Evolutionary conservation across 2,888 invertebrate genomes (phyloP), one percentile per base, ranked within the genome.

Genomic region (Pandemis heparana): DNA sequence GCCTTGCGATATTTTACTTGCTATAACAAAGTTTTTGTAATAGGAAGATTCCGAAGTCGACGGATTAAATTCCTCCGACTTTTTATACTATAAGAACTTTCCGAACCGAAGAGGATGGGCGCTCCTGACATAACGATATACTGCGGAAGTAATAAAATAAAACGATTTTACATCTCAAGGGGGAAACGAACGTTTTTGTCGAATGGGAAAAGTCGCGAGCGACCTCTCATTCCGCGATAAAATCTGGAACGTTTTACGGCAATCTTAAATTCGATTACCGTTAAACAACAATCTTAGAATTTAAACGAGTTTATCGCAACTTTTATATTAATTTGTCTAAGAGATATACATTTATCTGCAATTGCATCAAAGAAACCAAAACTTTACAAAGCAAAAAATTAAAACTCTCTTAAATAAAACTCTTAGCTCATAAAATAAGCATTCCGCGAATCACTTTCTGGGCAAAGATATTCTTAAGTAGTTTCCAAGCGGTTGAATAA

Each of bases 121-220:
- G 86, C 84, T 86, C 83, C 84, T 87, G 88, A 89, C 92, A 90
- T 91, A 91, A 89, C 89, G 90, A 91, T 93, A 92, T 92, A 93
- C 90, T 88, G 89, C 87, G 92, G 92, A 92, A 92, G 92, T 92
- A 92, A 94, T 94, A 94, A 93, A 94, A 94, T 94, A 92, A 94
- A 94, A 94, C 93, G 92, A 93, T 94, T 94, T 94, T 92, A 94
- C 94, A 93, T 94, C 92, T 92, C 89, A 87, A 87, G 89, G 92
- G 92, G 92, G 91, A 91, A 90, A 88, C 87, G 91, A 91, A 89
- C 91, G 91, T 92, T 93, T 94, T 92, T 92, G 90, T 89, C 88
- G 90, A 94, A 94, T 92, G 90, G 91, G 91, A 91, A 92, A 92
- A 92, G 90, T 94, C 90, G 91, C 92, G 84, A 87, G 92, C 92